Percentiles rank a stretch among this genome's conserved stretches.
These are phyloP conservation scores for Drosophila varians DNA, from an alignment of 1,140 invertebrate genomes.

Conservation along the genomic window DNA sequence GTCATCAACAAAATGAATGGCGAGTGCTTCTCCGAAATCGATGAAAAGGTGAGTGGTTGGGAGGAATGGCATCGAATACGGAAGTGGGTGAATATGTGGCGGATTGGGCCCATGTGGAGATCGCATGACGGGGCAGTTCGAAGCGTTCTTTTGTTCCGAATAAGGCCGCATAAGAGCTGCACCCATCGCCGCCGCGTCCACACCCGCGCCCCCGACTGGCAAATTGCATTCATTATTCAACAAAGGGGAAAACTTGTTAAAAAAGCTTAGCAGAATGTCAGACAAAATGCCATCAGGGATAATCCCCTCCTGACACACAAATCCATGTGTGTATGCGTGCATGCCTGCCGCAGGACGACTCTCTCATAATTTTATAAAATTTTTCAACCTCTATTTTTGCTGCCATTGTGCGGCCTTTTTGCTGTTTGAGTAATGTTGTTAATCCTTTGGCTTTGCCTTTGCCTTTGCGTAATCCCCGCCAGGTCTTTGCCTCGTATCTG, in stretches of 20 bases:
- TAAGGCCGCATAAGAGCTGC: conserved; percentile 36
- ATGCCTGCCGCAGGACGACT: conserved; percentile 5
- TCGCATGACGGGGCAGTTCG: conserved; percentile 11
- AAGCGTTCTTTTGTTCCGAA: conserved; percentile 44
- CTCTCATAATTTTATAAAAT: conserved; percentile 35
- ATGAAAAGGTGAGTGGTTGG: conserved; percentile 88
- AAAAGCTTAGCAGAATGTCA: conserved; percentile 58
- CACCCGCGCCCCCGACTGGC: conserved; percentile 4
- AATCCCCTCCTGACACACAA: conserved; percentile 31
- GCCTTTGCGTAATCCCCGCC: neutral
- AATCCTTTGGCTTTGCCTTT: neutral
- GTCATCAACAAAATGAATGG: conserved; percentile 97
- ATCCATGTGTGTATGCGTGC: conserved; percentile 7
- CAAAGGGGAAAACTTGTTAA: conserved; percentile 45
- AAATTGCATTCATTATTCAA: conserved; percentile 77
- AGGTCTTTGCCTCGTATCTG: conserved; percentile 94
- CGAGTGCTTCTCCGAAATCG: conserved; percentile 90
- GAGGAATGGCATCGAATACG: neutral
- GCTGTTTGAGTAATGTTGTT: conserved; percentile 15
- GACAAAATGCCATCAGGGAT: conserved; percentile 41
- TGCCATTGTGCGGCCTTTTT: neutral
- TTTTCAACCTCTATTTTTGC: conserved; percentile 17
- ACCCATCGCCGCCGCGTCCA: neutral
- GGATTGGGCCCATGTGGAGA: conserved; percentile 5
- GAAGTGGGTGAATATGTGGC: neutral